Evolutionary conservation across 2,888 invertebrate species (phyloP).

Genomic region (Parascotia fuliginaria): DNA sequence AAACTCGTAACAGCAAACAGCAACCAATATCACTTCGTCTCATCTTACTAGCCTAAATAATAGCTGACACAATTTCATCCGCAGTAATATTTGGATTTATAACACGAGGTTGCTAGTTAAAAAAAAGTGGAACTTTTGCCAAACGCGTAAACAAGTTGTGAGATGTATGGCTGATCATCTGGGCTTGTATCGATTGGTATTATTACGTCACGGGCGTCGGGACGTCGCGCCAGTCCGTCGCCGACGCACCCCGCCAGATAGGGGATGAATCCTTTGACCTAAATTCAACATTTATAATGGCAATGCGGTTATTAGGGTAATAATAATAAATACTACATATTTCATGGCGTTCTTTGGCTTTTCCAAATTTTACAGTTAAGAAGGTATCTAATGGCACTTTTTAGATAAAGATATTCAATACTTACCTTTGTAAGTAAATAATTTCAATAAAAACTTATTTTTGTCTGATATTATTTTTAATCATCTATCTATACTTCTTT

Average conservation of each 20-base stretch:
- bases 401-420: too few species aligned
- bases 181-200: slow-evolving; percentile 61
- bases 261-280: slow-evolving; percentile 69
- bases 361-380: too few species aligned
- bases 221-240: slow-evolving; percentile 69
- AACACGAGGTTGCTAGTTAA: background rate
- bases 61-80: slow-evolving; percentile 8
- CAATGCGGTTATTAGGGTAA: slow-evolving; percentile 29
- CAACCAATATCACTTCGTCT: background rate
- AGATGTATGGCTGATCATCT: slow-evolving; percentile 58
- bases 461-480: too few species aligned
- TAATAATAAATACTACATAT: slow-evolving; percentile 7
- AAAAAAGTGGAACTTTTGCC: slow-evolving; percentile 37
- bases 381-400: too few species aligned
- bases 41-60: background rate
- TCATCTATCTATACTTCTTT: too few species aligned
- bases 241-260: slow-evolving; percentile 62
- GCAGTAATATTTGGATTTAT: slow-evolving; percentile 7
- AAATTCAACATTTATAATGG: slow-evolving; percentile 45
- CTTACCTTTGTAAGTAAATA: too few species aligned
- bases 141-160: slow-evolving; percentile 29
- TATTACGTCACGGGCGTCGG: slow-evolving; percentile 73
- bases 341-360: background rate
- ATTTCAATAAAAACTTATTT: too few species aligned
- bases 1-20: background rate